Conservation (phyloP, 2,797 vertebrate genomes). For the Hybognathus amarus region DNA sequence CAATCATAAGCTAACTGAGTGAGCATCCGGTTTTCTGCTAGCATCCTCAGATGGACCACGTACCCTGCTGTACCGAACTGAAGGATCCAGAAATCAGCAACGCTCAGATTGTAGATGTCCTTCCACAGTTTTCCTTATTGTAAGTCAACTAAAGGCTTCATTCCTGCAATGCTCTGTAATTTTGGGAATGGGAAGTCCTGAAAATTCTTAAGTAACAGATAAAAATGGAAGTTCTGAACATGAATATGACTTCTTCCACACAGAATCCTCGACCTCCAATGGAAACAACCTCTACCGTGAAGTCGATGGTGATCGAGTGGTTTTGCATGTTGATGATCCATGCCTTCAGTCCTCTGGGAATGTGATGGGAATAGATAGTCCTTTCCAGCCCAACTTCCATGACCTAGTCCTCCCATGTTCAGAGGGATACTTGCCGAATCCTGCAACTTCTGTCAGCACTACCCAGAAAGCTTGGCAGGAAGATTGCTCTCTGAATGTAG, state of each 20-base stretch:
- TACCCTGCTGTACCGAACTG: background rate
- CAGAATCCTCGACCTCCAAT: background rate
- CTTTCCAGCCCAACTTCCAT: background rate
- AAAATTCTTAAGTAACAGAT: background rate
- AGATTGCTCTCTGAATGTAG: background rate
- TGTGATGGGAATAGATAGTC: background rate
- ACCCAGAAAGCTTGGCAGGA: conserved; percentile 4
- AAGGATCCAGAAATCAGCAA: conserved; percentile 30
- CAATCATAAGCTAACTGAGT: background rate
- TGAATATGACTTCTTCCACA: background rate
- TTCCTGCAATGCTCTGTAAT: background rate
- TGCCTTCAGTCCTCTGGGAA: conserved; percentile 11
- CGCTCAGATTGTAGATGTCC: background rate
- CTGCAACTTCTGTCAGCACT: background rate
- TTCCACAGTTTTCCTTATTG: background rate
- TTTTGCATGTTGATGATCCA: conserved; percentile 1
- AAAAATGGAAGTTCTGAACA: background rate
- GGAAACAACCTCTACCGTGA: background rate
- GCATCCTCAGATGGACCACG: background rate
- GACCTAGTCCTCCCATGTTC: conserved; percentile 25
- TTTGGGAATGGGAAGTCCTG: background rate
- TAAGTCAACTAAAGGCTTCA: background rate
- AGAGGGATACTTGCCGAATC: conserved; percentile 38
- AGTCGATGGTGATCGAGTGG: background rate
- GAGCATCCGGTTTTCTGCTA: background rate